A percentile compares a stretch with the other conserved stretches of the same genome.
Evolutionary conservation across 1,140 invertebrate species (phyloP).

Genomic region (Carposina sasakii): DNA sequence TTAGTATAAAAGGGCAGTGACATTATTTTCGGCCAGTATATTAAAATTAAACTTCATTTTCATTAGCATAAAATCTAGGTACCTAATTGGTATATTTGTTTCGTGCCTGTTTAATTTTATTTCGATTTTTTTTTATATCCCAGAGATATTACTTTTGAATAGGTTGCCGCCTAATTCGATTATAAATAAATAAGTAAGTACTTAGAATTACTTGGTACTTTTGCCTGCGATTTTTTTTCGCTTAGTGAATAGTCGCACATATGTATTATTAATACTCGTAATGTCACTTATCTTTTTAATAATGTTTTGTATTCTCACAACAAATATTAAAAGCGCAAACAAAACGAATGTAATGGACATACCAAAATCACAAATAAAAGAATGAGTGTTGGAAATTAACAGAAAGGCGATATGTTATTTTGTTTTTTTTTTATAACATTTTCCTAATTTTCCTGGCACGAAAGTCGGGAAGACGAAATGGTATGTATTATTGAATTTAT

Average conservation of each 20-base stretch:
- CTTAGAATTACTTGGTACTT: not conserved
- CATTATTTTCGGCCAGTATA: too few species aligned
- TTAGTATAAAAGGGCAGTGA: too few species aligned
- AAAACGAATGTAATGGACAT: constrained; percentile 47
- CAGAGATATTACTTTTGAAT: too few species aligned
- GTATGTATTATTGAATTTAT: constrained; percentile 62
- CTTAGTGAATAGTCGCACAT: not conserved
- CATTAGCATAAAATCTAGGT: too few species aligned
- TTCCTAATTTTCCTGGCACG: constrained; percentile 40
- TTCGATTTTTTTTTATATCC: too few species aligned
- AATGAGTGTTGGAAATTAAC: constrained; percentile 72
- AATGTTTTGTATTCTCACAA: constrained; percentile 67
- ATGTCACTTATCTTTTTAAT: constrained; percentile 46
- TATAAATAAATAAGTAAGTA: constrained; percentile 3
- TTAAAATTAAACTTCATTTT: too few species aligned
- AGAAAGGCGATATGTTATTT: constrained; percentile 56
- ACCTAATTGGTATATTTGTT: too few species aligned
- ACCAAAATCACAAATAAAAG: constrained; percentile 69
- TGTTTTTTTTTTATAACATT: constrained; percentile 48
- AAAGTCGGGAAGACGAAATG: constrained; percentile 35
- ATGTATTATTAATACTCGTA: constrained; percentile 24
- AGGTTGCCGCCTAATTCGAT: too few species aligned
- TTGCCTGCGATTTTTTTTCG: not conserved
- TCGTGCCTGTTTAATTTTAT: too few species aligned
- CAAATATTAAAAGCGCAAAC: constrained; percentile 68